Base-by-base conservation (phyloP, 2,113 vertebrate species). In the Hemicordylus capensis region DNA sequence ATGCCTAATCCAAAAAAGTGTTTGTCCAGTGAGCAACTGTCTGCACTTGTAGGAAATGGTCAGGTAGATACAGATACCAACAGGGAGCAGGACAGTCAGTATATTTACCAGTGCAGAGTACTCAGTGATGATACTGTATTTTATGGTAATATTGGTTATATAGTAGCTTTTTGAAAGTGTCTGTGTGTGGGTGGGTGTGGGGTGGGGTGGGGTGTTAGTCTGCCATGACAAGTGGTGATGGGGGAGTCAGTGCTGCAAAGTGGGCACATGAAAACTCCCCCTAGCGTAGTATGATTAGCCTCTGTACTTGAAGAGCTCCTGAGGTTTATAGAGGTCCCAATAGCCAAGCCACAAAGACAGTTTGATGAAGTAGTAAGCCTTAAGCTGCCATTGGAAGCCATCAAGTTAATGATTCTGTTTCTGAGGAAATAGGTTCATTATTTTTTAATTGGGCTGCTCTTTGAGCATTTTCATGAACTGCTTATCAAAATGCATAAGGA, bases 361-460 rank as follows among this genome's bases (percentile, higher is more conserved):
- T 91, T 90, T 92, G 80, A 81, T 90, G 31, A 24, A 89, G 86
- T 77, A 76, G 76, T 63, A 17, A 89, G 44, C 59, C 89, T 54
- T 85, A 78, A 85, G 56, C 72, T 92, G 81, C 83, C 89, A 34
- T 86, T 91, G 78, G 80, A 93, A 92, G 87, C 80, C 51, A 89
- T 64, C 34, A 85, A 48, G 76, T 87, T 93, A 95, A 93, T 93
- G 91, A 94, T 81, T 93, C 46, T 7, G 15, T 85, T 92, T 91
- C 56, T 88, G 63, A 42, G 87, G 89, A 89, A 88, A 88, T 24
- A 82, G 51, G 59, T 89, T 94, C 89, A 90, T 94, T 94, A 93
- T 91, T 94, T 95, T 95, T 95, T 93, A 94, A 94, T 93, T 94
- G 89, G 85, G n/a, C 51, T 82, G 46, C 87, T 93, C 88, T 89